Evolutionary conservation across 1,140 invertebrate species (phyloP), one percentile per base, ranked within the genome.

Genomic region (Bombus huntii): DNA sequence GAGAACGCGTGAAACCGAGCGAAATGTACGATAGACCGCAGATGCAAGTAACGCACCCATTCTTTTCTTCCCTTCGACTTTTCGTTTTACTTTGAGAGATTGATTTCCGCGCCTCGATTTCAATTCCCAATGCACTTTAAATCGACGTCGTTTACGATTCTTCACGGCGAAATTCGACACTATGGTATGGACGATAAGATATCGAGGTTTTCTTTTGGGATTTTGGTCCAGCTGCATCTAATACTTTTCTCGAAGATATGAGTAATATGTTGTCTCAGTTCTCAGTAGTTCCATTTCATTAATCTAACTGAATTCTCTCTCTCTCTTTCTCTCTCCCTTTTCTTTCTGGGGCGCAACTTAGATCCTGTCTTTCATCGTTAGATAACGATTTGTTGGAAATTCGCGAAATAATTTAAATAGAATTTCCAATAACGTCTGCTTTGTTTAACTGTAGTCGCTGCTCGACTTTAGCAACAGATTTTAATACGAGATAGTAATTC

Each of bases 1-100:
- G 83, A 37, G 53, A 31, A 59, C 68, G 71, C 84, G 84, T 57
- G 71, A 68, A 85, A 85, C 79, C 84, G 77, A 10, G 59, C 1
- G 53, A 70, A 81, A 68, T 62, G 47, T n/a, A 28, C 47, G 37
- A 22, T 8, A 13, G 37, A 65, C 62, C 78, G 83, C 83, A 85
- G 83, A 81, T 81, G 77, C 42, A 28, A 44, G 31, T 57, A 25
- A 37, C 28, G n/a, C 25, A 22, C 8, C 22, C 5, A 1, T 59
- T 81, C 31, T 22, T 28, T 25, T 53, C 18, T n/a, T 12, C 62
- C n/a, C 2, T 57, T 44, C 65, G 31, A 72, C 22, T 85, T 53
- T 53, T 31, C 31, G 13, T 62, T 28, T 25, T 42, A 18, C n/a
- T 28, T 22, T n/a, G 12, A 31, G n/a, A 31, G 12, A 31, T 65